Base-by-base conservation (phyloP, 2,888 invertebrate genomes). In the Thumatha senex region DNA sequence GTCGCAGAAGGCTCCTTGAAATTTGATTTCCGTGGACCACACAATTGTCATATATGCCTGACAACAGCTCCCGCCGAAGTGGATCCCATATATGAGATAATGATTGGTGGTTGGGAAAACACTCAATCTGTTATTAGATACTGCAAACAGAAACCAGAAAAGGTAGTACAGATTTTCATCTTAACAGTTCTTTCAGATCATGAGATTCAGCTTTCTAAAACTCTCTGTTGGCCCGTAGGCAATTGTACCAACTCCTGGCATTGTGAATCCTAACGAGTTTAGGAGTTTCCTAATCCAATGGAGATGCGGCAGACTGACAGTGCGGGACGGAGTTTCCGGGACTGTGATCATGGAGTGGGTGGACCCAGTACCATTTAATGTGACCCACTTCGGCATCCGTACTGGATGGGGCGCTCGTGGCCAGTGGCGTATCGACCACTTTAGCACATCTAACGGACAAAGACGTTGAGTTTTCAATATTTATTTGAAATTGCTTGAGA, bases 41-140 rank as follows among this genome's bases (percentile, higher is more conserved):
- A 93, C 82, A 94, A 95, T 80, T 94, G 93, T 63, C 94, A 95
- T 80, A 74, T 95, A 56, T 93, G 93, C 57, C 86, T 95, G 58
- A 92, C 93, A 38, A 73, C 80, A 60, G 90, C 83, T 13, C 92
- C 93, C 43, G 86, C 80, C 36, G 93, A 93, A 72, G 86, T 93
- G 51, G 92, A 92, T 63, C 93, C 93, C 24, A 93, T 94, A 89
- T 94, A 94, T 75, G 94, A 95, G 85, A 86, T 95, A 61, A 92
- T 95, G 67, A 90, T 95, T 63, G 95, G 95, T 46, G 94, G 95
- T 54, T 95, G 95, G 95, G 93, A 93, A 56, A 94, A 94, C 78
- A 90, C 88, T 41, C 92, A 93, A 63, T 94, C 94, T 35, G 94
- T 93, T 59, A 94, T 94, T 78, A 93, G 94, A 76, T 85, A 93